phyloP scores from a whole-genome alignment of 2,888 invertebrate genomes.

The Catocala nupta region DNA sequence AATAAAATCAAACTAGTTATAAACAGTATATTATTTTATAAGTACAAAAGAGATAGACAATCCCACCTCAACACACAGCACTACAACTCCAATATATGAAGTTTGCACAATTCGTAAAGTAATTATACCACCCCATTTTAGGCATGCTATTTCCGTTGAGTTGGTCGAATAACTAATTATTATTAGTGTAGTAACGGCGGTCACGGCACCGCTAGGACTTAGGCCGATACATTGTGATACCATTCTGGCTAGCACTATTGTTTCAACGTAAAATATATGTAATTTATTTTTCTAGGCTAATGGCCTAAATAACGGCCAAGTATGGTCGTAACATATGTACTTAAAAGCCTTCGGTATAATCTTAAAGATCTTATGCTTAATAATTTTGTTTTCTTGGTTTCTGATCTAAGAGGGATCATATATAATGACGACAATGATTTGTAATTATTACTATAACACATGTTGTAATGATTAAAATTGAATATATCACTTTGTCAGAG shows the following conservation, averaged over 20 bases:
- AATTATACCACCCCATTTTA: conserved; percentile 39
- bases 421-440: no score
- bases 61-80: conserved; percentile 8
- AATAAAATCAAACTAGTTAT: no score
- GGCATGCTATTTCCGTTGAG: conserved; percentile 39
- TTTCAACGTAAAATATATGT: conserved; percentile 10
- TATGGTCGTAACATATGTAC: conserved; percentile 4
- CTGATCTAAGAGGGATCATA: not conserved
- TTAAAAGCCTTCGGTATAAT: not conserved
- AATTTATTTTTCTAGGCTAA: conserved; percentile 15
- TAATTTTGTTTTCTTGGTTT: not conserved
- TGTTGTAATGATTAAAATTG: no score
- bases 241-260: conserved; percentile 21
- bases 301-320: conserved; percentile 4
- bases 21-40: not conserved
- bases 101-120: conserved; percentile 25
- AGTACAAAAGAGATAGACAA: conserved; percentile 1
- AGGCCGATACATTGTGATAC: conserved; percentile 24
- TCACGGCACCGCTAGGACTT: conserved; percentile 32
- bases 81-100: conserved; percentile 13
- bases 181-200: conserved; percentile 43
- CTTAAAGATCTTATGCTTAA: not conserved
- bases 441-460: no score
- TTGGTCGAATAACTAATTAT: conserved; percentile 38
- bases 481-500: no score